Conservation (phyloP, 2,113 vertebrate genomes). For the Oxygymnocypris stewartii region DNA sequence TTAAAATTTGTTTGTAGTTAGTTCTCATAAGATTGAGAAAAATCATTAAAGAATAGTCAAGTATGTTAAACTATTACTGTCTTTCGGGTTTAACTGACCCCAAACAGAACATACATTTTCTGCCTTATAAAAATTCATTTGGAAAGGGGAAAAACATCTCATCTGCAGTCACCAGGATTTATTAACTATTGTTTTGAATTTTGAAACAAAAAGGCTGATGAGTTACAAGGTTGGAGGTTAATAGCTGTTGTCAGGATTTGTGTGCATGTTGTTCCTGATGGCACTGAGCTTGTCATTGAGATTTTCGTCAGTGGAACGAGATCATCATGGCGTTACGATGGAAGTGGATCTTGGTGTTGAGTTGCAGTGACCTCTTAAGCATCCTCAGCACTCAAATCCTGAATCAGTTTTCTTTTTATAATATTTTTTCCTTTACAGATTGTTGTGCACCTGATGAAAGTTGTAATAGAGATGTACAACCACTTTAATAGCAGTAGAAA, state of each 20-base stretch:
- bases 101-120: neutral
- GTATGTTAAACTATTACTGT: neutral
- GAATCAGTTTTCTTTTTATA: neutral
- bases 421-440: neutral
- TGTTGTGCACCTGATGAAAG: neutral
- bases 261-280: conserved; percentile 25
- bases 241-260: conserved; percentile 10
- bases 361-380: neutral
- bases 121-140: neutral
- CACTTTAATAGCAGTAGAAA: conserved; percentile 6
- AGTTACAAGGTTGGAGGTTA: conserved; percentile 45
- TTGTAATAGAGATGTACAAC: neutral
- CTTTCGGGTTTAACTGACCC: neutral
- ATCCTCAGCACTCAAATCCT: neutral
- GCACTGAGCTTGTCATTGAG: conserved; percentile 9
- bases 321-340: neutral
- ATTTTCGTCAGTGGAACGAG: neutral
- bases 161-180: neutral
- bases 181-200: conserved; percentile 18
- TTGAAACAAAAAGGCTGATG: conserved; percentile 39
- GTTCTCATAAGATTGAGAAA: neutral
- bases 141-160: neutral
- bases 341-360: neutral
- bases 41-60: neutral
- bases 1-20: neutral